phyloP scores from a whole-genome alignment of 1,140 invertebrate species.

The Zaprionus lachaisei region DNA sequence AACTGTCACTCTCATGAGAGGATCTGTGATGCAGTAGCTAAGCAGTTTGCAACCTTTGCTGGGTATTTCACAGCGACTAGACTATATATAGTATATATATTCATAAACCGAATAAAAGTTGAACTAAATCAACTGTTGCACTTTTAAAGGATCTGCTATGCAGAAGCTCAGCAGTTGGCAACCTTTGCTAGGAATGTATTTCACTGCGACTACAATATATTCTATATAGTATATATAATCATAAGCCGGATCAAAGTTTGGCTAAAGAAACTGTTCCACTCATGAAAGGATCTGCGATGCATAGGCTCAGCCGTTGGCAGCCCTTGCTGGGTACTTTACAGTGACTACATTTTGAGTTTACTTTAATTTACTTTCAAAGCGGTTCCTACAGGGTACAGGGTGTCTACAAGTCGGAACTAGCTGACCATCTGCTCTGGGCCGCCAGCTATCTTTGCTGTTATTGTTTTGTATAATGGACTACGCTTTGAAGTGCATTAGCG shows the following conservation, averaged over 20 bases:
- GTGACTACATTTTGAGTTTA: no score
- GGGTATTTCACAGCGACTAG: accelerated
- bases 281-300: neutral
- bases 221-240: neutral
- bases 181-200: no score
- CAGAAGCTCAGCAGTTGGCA: no score
- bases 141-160: no score
- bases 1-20: no score
- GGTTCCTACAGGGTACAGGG: neutral
- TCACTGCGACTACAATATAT: neutral
- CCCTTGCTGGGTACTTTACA: neutral
- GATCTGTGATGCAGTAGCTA: no score
- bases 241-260: neutral
- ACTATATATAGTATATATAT: neutral
- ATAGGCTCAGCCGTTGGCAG: no score
- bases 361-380: no score
- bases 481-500: conserved; percentile 62
- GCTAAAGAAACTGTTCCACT: no score
- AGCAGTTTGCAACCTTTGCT: no score
- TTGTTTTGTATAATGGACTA: conserved; percentile 55
- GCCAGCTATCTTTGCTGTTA: conserved; percentile 24
- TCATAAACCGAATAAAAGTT: neutral
- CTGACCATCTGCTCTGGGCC: neutral
- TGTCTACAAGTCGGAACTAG: neutral
- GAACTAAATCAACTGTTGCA: no score